Evolutionary conservation across 1,140 invertebrate genomes (phyloP).

Genomic region (Calliopsis andreniformis): DNA sequence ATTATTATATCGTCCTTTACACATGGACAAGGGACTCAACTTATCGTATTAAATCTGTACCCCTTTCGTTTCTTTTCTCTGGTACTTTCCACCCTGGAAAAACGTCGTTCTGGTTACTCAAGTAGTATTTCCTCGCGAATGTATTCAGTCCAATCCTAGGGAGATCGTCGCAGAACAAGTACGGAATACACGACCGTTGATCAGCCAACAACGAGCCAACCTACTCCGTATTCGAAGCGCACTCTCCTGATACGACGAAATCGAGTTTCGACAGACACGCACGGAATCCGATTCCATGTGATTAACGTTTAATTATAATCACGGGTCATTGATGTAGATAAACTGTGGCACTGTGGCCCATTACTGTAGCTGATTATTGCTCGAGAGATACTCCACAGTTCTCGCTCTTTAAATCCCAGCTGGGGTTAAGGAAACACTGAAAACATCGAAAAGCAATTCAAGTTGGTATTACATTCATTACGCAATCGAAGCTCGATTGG

Average conservation of each 20-base stretch:
- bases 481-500: constrained; percentile 22
- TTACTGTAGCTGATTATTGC: constrained; percentile 47
- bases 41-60: background rate
- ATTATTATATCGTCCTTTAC: background rate
- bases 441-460: background rate
- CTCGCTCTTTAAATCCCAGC: constrained; percentile 28
- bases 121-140: constrained; percentile 14
- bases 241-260: constrained; percentile 39
- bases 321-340: constrained; percentile 58
- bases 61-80: background rate
- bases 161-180: constrained; percentile 6
- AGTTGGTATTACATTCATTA: background rate
- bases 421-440: constrained; percentile 28
- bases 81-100: background rate
- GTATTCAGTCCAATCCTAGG: background rate
- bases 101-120: background rate
- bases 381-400: background rate
- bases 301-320: constrained; percentile 67
- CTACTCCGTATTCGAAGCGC: background rate
- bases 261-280: constrained; percentile 45
- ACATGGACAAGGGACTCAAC: background rate
- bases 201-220: background rate
- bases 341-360: constrained; percentile 49
- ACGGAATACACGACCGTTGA: constrained; percentile 14
- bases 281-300: constrained; percentile 43